These are phyloP conservation scores for Oscheius sp. DNA, from an alignment of 1,140 invertebrate species.

Conservation along the genomic window DNA sequence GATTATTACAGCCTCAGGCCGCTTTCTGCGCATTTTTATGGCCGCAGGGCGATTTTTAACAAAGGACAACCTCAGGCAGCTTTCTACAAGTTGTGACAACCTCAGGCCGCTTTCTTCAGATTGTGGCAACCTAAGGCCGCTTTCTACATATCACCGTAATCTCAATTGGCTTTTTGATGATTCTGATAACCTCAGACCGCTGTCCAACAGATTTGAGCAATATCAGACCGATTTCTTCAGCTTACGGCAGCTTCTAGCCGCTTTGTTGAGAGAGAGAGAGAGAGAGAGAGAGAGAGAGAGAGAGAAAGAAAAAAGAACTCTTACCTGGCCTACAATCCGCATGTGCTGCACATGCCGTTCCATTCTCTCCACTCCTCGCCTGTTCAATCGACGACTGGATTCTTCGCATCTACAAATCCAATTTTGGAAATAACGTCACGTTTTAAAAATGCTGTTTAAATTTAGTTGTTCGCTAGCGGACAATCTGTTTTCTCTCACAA, in stretches of 20 bases:
- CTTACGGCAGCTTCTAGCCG: not conserved
- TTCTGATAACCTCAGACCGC: not conserved
- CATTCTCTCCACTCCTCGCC: not conserved
- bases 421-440: too few relatives aligned
- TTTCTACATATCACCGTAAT: not conserved
- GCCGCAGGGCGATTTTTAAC: too few relatives aligned
- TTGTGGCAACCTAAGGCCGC: too few relatives aligned
- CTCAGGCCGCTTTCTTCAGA: too few relatives aligned
- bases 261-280: not conserved
- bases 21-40: too few relatives aligned
- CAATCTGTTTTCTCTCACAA: too few relatives aligned
- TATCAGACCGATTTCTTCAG: not conserved
- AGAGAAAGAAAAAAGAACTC: not conserved
- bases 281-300: not conserved
- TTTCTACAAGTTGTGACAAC: too few relatives aligned
- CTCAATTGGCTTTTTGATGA: not conserved
- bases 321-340: not conserved
- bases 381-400: slow-evolving; percentile 2
- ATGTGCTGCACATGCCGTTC: not conserved
- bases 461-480: too few relatives aligned
- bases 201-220: not conserved
- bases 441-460: too few relatives aligned
- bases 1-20: too few relatives aligned
- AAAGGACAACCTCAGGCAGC: too few relatives aligned
- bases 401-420: not conserved